Base-by-base conservation (phyloP, 2,797 vertebrate genomes). In the Choloepus didactylus region DNA sequence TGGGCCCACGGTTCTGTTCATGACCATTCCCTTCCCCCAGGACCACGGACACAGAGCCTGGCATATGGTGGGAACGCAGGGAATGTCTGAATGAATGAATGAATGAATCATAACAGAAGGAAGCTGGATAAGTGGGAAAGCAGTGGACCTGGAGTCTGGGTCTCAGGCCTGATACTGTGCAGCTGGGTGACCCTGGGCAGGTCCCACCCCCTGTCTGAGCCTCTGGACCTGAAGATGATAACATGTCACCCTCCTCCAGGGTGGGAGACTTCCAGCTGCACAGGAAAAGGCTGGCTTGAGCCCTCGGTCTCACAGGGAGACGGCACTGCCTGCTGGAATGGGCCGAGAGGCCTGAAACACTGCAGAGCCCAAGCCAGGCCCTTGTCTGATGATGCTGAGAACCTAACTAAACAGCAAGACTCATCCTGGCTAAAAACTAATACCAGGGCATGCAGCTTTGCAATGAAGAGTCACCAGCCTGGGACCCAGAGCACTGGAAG, bases 381-480 rank as follows among this genome's bases (percentile, higher is more conserved):
- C 64, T 25, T 2, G 35, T 35, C 29, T 9, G 19, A 9, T 86
- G 72, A 25, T 6, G 46, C 82, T 54, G 35, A 72, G 69, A 31
- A 8, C 12, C 41, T 11, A 4, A 21, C 6, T 11, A 21, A 5
- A 31, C 3, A 49, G 6, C 66, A 27, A 44, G 51, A 27, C 18
- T 16, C 80, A 56, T 59, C 27, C 56, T 2, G 9, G 25, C 77
- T 15, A 5, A 15, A 18, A 16, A n/a, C 56, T 35, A 21, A 44
- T 38, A 16, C 75, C 59, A 14, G 41, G 49, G 51, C 67, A 18
- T 19, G 4, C 0, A 6, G 6, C 0, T 77, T 18, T 60, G 35
- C 35, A 1, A 3, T 0, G 8, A 44, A 31, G 1, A 82, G 44
- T 19, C 12, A 0, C 62, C 38, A 0, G 9, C n/a, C 12, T 4